These are phyloP conservation scores for Punctoribates punctum DNA, from an alignment of 2,888 invertebrate genomes.

Conservation along the genomic window DNA sequence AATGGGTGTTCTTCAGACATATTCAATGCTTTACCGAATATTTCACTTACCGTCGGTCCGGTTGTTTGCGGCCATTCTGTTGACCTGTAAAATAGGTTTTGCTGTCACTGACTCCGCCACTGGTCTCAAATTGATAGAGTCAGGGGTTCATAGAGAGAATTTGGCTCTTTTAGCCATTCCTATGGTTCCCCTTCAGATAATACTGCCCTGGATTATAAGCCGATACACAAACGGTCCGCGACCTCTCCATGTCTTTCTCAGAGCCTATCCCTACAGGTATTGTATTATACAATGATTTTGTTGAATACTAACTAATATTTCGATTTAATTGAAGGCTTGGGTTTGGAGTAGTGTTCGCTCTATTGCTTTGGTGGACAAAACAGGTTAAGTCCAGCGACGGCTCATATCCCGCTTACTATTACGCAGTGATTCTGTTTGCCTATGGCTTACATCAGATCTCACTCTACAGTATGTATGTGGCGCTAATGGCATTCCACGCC, in stretches of 20 bases:
- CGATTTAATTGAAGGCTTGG: constrained; percentile 61
- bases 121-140: constrained; percentile 88
- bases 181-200: constrained; percentile 85
- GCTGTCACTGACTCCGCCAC: constrained; percentile 93
- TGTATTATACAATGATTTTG: constrained; percentile 29
- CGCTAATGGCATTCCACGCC: constrained; percentile 96
- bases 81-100: constrained; percentile 93
- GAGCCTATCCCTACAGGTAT: constrained; percentile 76
- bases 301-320: constrained; percentile 22
- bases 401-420: constrained; percentile 65
- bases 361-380: constrained; percentile 81
- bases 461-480: constrained; percentile 93
- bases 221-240: constrained; percentile 78
- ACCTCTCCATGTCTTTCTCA: constrained; percentile 81
- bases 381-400: constrained; percentile 56
- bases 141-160: constrained; percentile 91
- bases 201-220: constrained; percentile 80
- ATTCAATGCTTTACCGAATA: constrained; percentile 75
- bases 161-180: constrained; percentile 88
- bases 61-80: constrained; percentile 70
- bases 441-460: constrained; percentile 92
- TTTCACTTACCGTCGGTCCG: constrained; percentile 76
- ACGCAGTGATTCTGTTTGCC: constrained; percentile 68
- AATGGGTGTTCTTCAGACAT: constrained; percentile 65
- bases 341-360: constrained; percentile 77